Evolutionary conservation across 2,797 vertebrate genomes (phyloP).

Genomic region (Acipenser ruthenus): DNA sequence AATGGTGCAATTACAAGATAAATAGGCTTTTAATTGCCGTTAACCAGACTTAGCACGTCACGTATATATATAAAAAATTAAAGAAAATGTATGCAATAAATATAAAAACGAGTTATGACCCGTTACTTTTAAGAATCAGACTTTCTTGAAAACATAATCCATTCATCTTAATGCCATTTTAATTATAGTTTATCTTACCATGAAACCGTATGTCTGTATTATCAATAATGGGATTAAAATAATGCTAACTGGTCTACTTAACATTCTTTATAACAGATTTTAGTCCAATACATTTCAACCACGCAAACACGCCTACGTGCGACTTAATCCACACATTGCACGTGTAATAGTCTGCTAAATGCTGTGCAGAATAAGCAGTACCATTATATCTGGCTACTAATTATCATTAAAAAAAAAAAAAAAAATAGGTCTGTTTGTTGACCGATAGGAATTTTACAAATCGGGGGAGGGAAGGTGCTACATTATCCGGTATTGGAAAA

Average conservation of each 20-base stretch:
- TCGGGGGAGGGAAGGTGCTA: too few relatives aligned
- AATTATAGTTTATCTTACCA: slow-evolving; percentile 11
- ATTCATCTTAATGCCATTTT: slow-evolving; percentile 1
- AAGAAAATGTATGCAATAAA: background rate
- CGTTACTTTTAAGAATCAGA: background rate
- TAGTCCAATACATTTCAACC: background rate
- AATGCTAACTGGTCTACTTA: background rate
- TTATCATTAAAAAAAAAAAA: too few relatives aligned
- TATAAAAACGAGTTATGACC: slow-evolving; percentile 3
- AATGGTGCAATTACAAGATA: too few relatives aligned
- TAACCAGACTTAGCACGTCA: too few relatives aligned
- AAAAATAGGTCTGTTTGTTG: too few relatives aligned
- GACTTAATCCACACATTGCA: background rate
- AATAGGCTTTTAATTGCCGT: too few relatives aligned
- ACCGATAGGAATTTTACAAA: too few relatives aligned
- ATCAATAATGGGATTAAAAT: too few relatives aligned
- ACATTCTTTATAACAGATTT: background rate
- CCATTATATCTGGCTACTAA: too few relatives aligned
- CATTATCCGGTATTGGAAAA: too few relatives aligned
- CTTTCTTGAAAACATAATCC: background rate
- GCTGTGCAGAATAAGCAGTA: background rate
- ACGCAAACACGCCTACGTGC: background rate
- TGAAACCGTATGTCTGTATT: background rate
- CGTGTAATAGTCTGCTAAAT: background rate
- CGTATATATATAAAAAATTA: too few relatives aligned